Percentiles rank a stretch among this genome's conserved stretches.
Evolutionary conservation across 2,888 invertebrate species (phyloP).

Genomic region (Pristionchus arcanus): DNA sequence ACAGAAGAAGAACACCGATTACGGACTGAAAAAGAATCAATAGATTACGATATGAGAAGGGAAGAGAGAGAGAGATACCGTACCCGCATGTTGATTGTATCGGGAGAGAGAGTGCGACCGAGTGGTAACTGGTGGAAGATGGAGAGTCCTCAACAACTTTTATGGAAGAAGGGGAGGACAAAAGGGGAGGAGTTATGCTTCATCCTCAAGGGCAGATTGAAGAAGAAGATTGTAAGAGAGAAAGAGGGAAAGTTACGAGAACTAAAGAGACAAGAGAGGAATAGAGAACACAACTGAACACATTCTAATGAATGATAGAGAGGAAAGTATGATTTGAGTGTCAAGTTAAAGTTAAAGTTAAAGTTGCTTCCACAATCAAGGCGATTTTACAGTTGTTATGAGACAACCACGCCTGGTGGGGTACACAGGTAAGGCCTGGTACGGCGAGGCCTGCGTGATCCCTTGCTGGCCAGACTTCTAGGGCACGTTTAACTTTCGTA

Average conservation of each 20-base stretch:
- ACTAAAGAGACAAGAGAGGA: slow-evolving; percentile 13
- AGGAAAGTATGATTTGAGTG: not conserved
- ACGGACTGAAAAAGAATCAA: slow-evolving; percentile 11
- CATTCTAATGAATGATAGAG: not conserved
- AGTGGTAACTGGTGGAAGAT: not conserved
- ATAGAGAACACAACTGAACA: not conserved
- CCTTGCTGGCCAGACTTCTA: too few relatives aligned
- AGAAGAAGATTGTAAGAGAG: not conserved
- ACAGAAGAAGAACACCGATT: slow-evolving; percentile 39
- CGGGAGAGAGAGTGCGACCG: slow-evolving; percentile 12
- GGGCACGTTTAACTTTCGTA: too few relatives aligned
- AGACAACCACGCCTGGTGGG: too few relatives aligned
- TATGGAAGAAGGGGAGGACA: not conserved
- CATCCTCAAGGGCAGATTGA: slow-evolving; percentile 42
- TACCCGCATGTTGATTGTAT: slow-evolving; percentile 11
- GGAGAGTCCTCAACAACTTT: slow-evolving; percentile 9
- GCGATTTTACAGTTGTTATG: too few relatives aligned
- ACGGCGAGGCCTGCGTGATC: too few relatives aligned
- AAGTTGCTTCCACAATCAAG: too few relatives aligned
- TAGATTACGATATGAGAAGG: not conserved
- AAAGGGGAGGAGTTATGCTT: slow-evolving; percentile 4
- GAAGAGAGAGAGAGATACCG: not conserved
- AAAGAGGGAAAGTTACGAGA: slow-evolving; percentile 40
- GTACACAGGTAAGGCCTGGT: too few relatives aligned
- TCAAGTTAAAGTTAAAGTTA: too few relatives aligned